phyloP scores from a whole-genome alignment of 2,113 vertebrate genomes.

The Clarias gariepinus region DNA sequence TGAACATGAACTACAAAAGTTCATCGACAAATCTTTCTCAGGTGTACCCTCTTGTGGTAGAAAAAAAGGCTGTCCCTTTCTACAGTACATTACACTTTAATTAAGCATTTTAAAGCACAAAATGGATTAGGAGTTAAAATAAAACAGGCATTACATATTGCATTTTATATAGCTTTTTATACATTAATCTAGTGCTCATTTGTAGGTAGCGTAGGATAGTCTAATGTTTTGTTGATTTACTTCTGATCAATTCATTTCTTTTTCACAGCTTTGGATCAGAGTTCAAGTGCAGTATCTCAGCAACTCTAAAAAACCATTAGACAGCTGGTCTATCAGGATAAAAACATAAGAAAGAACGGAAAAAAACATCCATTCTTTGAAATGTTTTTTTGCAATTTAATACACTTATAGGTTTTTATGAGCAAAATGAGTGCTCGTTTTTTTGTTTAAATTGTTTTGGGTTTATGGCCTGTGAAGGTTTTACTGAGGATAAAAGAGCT shows the following conservation, averaged over 20 bases:
- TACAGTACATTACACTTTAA: background rate
- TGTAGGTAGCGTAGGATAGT: background rate
- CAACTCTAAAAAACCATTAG: slow-evolving; percentile 54
- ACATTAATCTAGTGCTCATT: background rate
- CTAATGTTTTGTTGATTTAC: slow-evolving; percentile 1
- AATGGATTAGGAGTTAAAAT: background rate
- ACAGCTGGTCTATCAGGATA: slow-evolving; percentile 48
- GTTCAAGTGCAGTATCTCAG: slow-evolving; percentile 64
- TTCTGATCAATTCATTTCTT: slow-evolving; percentile 14
- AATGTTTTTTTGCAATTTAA: slow-evolving; percentile 55
- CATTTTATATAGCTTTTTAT: background rate
- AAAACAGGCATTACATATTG: background rate
- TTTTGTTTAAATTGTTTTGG: background rate
- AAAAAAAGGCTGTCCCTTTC: background rate
- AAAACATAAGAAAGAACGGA: slow-evolving; percentile 44
- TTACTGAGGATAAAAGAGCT: slow-evolving; percentile 24
- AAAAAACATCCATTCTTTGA: slow-evolving; percentile 57
- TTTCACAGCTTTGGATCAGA: slow-evolving; percentile 54
- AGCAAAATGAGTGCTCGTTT: slow-evolving; percentile 13
- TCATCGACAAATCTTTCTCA: slow-evolving; percentile 31
- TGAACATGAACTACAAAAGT: background rate
- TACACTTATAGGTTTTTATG: slow-evolving; percentile 27
- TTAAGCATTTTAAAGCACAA: background rate
- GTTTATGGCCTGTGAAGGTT: background rate
- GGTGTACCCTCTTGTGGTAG: slow-evolving; percentile 69